Evolutionary conservation across 2,113 vertebrate genomes (phyloP).

Genomic region (Sigmodon hispidus): DNA sequence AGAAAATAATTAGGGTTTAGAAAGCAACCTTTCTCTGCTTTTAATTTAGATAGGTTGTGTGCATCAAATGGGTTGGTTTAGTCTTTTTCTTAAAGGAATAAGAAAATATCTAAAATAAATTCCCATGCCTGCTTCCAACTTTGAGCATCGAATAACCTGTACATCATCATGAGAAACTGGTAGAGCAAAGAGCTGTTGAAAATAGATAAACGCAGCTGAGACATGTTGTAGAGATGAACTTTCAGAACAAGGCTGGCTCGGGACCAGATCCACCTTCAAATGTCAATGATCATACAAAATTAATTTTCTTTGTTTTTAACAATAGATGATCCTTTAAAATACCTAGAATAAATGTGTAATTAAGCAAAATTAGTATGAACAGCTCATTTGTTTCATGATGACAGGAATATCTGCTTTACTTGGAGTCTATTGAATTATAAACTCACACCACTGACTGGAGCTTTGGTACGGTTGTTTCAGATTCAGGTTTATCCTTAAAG

Average conservation of each 20-base stretch:
- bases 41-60: neutral
- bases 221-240: neutral
- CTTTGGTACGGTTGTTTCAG: neutral
- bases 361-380: neutral
- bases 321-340: neutral
- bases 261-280: neutral
- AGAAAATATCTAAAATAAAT: neutral
- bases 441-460: neutral
- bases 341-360: conserved; percentile 33
- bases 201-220: neutral
- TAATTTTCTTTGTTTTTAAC: neutral
- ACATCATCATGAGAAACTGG: conserved; percentile 5
- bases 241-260: neutral
- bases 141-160: neutral
- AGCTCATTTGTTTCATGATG: conserved; percentile 4
- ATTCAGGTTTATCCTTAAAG: neutral
- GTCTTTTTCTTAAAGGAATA: neutral
- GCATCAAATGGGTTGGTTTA: neutral
- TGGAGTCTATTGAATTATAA: neutral
- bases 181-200: conserved; percentile 16
- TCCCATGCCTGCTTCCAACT: neutral
- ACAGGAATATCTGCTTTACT: neutral
- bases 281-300: neutral
- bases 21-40: neutral
- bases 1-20: neutral